Base-by-base conservation (phyloP, 2,888 invertebrate genomes). In the Sympetrum striolatum region DNA sequence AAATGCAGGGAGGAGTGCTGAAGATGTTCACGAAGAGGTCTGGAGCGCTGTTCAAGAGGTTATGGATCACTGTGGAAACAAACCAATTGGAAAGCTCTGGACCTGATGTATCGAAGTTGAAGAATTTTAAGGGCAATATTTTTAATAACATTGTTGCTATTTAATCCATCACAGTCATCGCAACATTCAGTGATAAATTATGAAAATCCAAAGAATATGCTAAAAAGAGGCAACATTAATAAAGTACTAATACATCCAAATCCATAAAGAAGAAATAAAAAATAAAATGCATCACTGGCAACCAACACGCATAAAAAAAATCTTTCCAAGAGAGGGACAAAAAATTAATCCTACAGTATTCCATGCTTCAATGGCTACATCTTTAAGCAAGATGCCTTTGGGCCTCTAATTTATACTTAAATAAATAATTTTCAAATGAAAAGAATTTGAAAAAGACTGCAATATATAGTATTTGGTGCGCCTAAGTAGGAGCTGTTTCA, bases 1-100 rank as follows among this genome's bases (percentile, higher is more conserved):
- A 91, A 90, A 91, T 86, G 80, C 81, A 80, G 37, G 81, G 64
- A 90, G 31, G 35, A 86, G 37, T 64, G 93, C 94, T 90, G 93
- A 94, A 53, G 92, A 92, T 4, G 94, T 95, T 81, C 95, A 95
- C 92, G 92, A 93, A 3, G 94, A 94, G 82, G 92, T 96, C 90
- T 91, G 95, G 15, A 91, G 94, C 0, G 93, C 93, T 91, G 92
- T 94, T 2, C 91, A 94, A 22, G 91, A 93, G 18, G 91, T 94
- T 25, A 92, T 95, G 25, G 92, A 94, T 25, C 92, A 92, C 18
- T 93, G 94, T 25, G 92, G 93, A 81, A 91, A 93, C 90, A 92
- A 93, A 91, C 93, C 94, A 4, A 93, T 95, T 91, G 93, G 93
- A 1, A 93, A 94, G 91, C 92, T 95, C 79, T 95, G 90, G 90